Conservation (phyloP, 2,888 invertebrate genomes). For the Aromia moschata region DNA sequence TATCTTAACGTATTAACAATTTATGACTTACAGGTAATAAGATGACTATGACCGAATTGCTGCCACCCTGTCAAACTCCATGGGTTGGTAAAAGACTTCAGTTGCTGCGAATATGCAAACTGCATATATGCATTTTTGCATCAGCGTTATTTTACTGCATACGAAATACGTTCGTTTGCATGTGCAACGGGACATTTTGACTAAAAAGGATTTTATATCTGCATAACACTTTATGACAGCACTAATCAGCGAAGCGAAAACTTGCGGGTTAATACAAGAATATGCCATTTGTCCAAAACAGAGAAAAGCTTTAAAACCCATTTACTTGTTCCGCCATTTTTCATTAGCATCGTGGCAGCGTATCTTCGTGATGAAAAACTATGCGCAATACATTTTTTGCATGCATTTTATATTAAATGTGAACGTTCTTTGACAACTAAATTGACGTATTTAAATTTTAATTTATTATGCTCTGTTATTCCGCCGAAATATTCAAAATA, state of each 20-base stretch:
- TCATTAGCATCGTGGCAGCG: constrained; percentile 36
- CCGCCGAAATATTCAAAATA: neutral
- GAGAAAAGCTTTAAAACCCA: constrained; percentile 39
- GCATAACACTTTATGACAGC: constrained; percentile 10
- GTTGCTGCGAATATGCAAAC: too few relatives aligned
- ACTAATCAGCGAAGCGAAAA: constrained; percentile 16
- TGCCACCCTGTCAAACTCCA: too few relatives aligned
- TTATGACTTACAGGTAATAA: too few relatives aligned
- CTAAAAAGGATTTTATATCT: constrained; percentile 3
- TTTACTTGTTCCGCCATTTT: constrained; percentile 42
- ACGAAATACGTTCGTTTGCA: too few relatives aligned
- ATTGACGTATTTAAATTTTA: constrained; percentile 15
- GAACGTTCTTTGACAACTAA: constrained; percentile 13
- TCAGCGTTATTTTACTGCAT: too few relatives aligned
- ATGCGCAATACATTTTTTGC: constrained; percentile 36
- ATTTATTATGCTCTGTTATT: constrained; percentile 1
- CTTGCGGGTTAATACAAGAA: constrained; percentile 20
- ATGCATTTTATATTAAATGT: constrained; percentile 15
- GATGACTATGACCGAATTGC: too few relatives aligned
- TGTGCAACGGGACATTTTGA: constrained; percentile 9
- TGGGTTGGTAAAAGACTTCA: too few relatives aligned
- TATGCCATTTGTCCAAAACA: constrained; percentile 28
- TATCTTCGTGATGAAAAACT: constrained; percentile 32
- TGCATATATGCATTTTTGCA: too few relatives aligned
- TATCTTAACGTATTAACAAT: too few relatives aligned